Percentiles rank a stretch among this genome's conserved stretches.
These are phyloP conservation scores for Conops quadrifasciatus DNA, from an alignment of 2,888 invertebrate species.

Conservation along the genomic window DNA sequence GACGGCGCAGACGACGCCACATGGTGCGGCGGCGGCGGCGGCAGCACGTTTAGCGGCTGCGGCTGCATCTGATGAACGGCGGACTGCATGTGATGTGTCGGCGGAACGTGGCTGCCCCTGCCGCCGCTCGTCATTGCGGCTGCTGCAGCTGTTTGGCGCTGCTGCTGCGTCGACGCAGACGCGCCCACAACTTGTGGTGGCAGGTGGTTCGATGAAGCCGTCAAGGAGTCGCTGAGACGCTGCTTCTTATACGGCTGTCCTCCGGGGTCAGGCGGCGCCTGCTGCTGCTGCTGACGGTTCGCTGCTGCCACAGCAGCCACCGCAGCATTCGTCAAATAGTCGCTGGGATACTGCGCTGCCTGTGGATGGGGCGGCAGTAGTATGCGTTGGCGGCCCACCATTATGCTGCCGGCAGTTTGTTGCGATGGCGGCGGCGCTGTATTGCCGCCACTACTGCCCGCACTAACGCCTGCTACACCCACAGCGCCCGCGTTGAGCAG, in stretches of 20 bases:
- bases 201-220: conserved; percentile 59
- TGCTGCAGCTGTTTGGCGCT: conserved; percentile 45
- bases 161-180: conserved; percentile 36
- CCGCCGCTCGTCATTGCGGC: conserved; percentile 18
- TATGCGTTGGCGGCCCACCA: conserved; percentile 54
- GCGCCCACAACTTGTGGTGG: conserved; percentile 57
- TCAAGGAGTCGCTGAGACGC: conserved; percentile 55
- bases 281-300: conserved; percentile 64
- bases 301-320: conserved; percentile 50
- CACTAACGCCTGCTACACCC: conserved; percentile 42
- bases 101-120: conserved; percentile 32
- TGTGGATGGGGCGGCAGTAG: conserved; percentile 52
- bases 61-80: conserved; percentile 25
- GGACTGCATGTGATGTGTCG: conserved; percentile 34
- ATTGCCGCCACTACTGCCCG: conserved; percentile 40
- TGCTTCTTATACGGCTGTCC: conserved; percentile 64
- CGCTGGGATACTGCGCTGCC: conserved; percentile 63
- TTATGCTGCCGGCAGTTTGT: conserved; percentile 46
- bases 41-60: conserved; percentile 35
- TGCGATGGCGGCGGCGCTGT: not conserved
- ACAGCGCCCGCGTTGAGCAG: conserved; percentile 48
- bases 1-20: conserved; percentile 15
- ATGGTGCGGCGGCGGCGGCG: conserved; percentile 37
- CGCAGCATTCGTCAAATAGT: conserved; percentile 60
- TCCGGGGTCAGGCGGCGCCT: conserved; percentile 63